Evolutionary conservation across 2,888 invertebrate species (phyloP), one percentile per base, ranked within the genome.

Genomic region (Chymomyza fuscimana): DNA sequence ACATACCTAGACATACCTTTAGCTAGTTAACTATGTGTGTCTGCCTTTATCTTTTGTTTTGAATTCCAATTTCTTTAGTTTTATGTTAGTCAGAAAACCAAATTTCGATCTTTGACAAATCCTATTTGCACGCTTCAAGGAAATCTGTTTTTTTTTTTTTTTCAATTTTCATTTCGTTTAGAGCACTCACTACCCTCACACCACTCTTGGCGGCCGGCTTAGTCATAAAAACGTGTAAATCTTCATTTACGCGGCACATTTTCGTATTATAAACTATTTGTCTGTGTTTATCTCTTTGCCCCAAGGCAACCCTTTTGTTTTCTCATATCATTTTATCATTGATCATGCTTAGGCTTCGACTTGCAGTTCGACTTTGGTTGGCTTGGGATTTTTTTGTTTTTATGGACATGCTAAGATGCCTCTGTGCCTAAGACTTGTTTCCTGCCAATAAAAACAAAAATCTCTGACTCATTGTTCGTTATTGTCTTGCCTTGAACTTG

Each of bases 71-170:
- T 32, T 46, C 12, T 46, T 46, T 12, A 10, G 40, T 46, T 46
- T 46, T 46, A 46, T 46, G 12, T 46, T 46, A 46, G 40, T 46
- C 12, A 12, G 40, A 46, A 46, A 46, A 46, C 40, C 40, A 81
- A 70, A 69, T 77, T 81, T 69, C 79, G 80, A 80, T 80, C 74
- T 74, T 69, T 73, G 86, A 83, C 86, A 87, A 83, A 83, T 83
- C 88, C 83, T 83, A 87, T 83, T 83, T 83, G 86, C 88, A 84
- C 84, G 88, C 84, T 72, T 73, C 73, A 73, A 73, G 72, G 81
- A 86, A 87, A 83, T 84, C 32, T 7, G 0, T 32, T 32, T 12
- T 12, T 12, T 46, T 4, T 9, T 32, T 32, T 46, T 46, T 46
- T 46, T 87, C 84, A 86, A 87, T 86, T 83, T 58, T 19, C n/a